A percentile compares a stretch with the other conserved stretches of the same genome.
These are phyloP conservation scores for Acleris laterana DNA, from an alignment of 2,888 invertebrate species.

Conservation along the genomic window DNA sequence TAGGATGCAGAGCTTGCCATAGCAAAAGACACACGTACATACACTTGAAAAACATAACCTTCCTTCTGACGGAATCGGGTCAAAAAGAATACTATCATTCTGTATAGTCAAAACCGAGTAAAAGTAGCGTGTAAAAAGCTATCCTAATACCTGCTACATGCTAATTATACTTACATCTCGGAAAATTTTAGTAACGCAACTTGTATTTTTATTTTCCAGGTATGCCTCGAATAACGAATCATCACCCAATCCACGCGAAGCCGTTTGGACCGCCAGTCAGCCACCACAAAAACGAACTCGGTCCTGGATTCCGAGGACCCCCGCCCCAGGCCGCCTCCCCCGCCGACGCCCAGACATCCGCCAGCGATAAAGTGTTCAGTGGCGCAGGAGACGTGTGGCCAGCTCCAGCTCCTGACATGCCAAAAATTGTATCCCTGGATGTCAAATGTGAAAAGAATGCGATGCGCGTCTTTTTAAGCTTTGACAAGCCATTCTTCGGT, in stretches of 20 bases:
- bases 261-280: slow-evolving; percentile 75
- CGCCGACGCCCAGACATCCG: slow-evolving; percentile 81
- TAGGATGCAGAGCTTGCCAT: no score
- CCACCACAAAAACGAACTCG: slow-evolving; percentile 79
- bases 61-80: no score
- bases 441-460: slow-evolving; percentile 97
- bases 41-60: no score
- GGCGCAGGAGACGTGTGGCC: slow-evolving; percentile 93
- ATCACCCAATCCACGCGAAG: slow-evolving; percentile 79
- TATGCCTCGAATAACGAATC: slow-evolving; percentile 79
- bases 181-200: no score
- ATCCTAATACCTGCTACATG: no score
- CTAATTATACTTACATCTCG: no score
- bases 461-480: slow-evolving; percentile 97
- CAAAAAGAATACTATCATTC: no score
- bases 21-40: no score
- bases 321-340: slow-evolving; percentile 80
- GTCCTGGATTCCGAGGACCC: slow-evolving; percentile 89
- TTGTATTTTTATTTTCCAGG: slow-evolving; percentile 55
- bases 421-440: slow-evolving; percentile 95
- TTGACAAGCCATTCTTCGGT: slow-evolving; percentile 97
- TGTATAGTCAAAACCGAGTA: no score
- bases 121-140: no score
- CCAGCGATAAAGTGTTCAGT: slow-evolving; percentile 85
- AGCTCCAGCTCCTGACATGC: slow-evolving; percentile 94